Evolutionary conservation across 1,140 invertebrate genomes (phyloP).

Genomic region (Melitaea cinxia): DNA sequence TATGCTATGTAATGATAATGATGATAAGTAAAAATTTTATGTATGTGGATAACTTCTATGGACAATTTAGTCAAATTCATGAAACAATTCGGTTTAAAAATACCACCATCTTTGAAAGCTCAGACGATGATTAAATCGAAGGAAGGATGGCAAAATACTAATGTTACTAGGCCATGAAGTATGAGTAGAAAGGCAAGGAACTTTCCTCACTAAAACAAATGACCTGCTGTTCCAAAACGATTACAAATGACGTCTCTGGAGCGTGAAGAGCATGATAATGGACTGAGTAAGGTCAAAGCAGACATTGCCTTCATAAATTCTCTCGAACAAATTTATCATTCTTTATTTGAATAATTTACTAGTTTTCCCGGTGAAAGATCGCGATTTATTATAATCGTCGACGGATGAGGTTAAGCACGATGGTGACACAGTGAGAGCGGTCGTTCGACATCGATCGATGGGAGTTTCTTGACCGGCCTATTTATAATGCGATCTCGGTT

Average conservation of each 20-base stretch:
- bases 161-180: not conserved
- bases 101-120: no score
- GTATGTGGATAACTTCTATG: no score
- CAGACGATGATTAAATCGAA: no score
- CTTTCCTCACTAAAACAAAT: constrained; percentile 14
- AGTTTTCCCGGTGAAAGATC: not conserved
- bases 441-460: constrained; percentile 40
- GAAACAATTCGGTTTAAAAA: no score
- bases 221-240: constrained; percentile 28
- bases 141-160: no score
- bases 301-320: constrained; percentile 43
- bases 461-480: constrained; percentile 53
- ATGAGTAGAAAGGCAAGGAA: not conserved
- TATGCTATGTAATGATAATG: no score
- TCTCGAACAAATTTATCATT: not conserved
- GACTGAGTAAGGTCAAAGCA: constrained; percentile 43
- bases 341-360: not conserved
- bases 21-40: no score
- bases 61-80: no score
- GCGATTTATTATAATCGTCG: not conserved
- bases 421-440: constrained; percentile 13
- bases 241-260: constrained; percentile 38
- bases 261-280: constrained; percentile 50
- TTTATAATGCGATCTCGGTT: constrained; percentile 53
- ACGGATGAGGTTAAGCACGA: not conserved